phyloP scores from a whole-genome alignment of 2,797 vertebrate genomes.

The Aselliscus stoliczkanus region DNA sequence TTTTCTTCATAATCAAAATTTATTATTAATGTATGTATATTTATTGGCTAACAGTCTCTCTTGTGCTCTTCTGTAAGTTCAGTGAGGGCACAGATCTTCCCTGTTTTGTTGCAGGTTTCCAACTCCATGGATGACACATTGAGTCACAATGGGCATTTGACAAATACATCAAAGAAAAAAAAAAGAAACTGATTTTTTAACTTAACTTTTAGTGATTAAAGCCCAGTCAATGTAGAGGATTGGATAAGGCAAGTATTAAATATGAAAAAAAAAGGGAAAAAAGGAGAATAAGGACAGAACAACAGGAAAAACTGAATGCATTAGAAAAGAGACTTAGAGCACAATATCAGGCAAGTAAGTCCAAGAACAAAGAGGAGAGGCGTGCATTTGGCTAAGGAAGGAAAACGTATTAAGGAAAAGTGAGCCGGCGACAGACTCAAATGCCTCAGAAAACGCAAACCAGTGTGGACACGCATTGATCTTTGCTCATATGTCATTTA shows the following conservation, averaged over 20 bases:
- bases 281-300: not conserved
- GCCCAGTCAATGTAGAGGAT: not conserved
- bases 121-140: not conserved
- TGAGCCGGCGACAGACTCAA: not conserved
- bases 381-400: not conserved
- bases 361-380: not conserved
- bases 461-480: not conserved
- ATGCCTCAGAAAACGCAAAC: not conserved
- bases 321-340: not conserved
- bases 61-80: not conserved
- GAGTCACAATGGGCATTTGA: not conserved
- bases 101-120: not conserved
- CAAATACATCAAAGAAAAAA: not conserved
- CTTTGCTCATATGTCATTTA: not conserved
- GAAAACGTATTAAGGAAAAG: not conserved
- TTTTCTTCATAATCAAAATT: not conserved
- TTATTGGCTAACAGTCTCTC: not conserved
- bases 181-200: not conserved
- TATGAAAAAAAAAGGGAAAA: not conserved
- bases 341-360: not conserved
- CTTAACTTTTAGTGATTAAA: not conserved
- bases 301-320: not conserved
- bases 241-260: not conserved
- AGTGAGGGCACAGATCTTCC: not conserved
- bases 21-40: not conserved